Percentiles rank a stretch among this genome's conserved stretches.
phyloP scores from a whole-genome alignment of 2,113 vertebrate genomes.

The Festucalex cinctus region DNA sequence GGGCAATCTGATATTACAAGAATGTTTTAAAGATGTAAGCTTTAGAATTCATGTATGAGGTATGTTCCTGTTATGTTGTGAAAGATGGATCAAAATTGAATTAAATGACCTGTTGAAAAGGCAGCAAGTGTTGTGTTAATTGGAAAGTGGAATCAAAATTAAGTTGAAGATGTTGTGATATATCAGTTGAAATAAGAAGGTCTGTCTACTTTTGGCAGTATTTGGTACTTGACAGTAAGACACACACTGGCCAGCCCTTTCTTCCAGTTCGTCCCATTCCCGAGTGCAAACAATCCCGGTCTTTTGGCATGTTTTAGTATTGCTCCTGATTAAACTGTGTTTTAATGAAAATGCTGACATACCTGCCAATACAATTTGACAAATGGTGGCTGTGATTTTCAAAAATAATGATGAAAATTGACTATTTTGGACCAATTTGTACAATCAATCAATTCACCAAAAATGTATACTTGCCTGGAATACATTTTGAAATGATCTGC shows the following conservation, averaged over 20 bases:
- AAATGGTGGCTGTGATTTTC: too few species aligned
- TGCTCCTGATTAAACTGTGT: conserved; percentile 48
- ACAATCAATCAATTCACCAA: not conserved
- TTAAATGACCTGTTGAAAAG: conserved; percentile 15
- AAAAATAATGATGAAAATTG: too few species aligned
- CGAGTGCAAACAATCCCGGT: conserved; percentile 35
- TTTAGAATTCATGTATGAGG: conserved; percentile 55
- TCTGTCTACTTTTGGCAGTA: not conserved
- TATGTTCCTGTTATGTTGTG: conserved; percentile 59
- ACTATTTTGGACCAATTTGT: not conserved
- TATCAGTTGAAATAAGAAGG: not conserved
- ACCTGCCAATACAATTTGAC: not conserved
- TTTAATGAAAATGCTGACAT: not conserved
- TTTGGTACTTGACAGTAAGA: conserved; percentile 1
- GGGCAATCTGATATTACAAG: conserved; percentile 69
- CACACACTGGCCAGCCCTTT: conserved; percentile 46
- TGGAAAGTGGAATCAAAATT: not conserved
- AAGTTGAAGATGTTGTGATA: not conserved
- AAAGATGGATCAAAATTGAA: conserved; percentile 39
- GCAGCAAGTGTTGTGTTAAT: conserved; percentile 40
- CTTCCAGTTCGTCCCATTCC: conserved; percentile 25
- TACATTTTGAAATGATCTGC: not conserved
- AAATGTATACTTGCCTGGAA: not conserved
- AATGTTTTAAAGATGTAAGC: conserved; percentile 69
- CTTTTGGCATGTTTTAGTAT: conserved; percentile 61